Percentiles rank a stretch among this genome's conserved stretches.
Evolutionary conservation across 2,797 vertebrate species (phyloP).

Genomic region (Prionace glauca): DNA sequence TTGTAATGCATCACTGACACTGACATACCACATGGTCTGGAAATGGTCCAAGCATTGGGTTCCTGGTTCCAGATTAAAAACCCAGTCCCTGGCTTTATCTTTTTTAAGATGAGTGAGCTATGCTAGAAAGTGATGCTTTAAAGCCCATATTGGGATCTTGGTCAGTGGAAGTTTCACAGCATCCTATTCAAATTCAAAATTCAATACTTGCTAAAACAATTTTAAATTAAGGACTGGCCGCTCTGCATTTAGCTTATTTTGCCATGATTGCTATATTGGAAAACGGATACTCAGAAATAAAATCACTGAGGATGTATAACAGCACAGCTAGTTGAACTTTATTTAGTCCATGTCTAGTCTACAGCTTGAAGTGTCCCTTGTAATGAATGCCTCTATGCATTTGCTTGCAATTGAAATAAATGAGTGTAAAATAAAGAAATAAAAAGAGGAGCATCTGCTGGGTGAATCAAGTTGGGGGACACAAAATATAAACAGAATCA

Average conservation of each 20-base stretch:
- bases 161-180: background rate
- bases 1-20: no score
- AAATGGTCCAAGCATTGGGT: no score
- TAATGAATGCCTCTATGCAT: slow-evolving; percentile 82
- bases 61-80: no score
- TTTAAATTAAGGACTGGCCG: background rate
- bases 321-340: slow-evolving; percentile 95
- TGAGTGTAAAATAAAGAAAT: slow-evolving; percentile 69
- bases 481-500: background rate
- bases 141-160: background rate
- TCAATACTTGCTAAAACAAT: background rate
- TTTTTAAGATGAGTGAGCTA: background rate
- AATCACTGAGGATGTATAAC: slow-evolving; percentile 42
- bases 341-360: slow-evolving; percentile 92
- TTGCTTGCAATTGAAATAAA: slow-evolving; percentile 96
- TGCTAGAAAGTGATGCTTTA: background rate
- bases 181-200: background rate
- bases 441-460: background rate
- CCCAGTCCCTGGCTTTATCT: background rate
- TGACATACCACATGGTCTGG: no score
- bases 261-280: no score
- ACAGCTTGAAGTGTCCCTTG: slow-evolving; percentile 95
- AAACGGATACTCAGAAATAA: background rate
- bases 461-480: background rate
- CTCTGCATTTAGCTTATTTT: no score